Base-by-base conservation (phyloP, 1,140 invertebrate genomes). In the Micrasema minimum region DNA sequence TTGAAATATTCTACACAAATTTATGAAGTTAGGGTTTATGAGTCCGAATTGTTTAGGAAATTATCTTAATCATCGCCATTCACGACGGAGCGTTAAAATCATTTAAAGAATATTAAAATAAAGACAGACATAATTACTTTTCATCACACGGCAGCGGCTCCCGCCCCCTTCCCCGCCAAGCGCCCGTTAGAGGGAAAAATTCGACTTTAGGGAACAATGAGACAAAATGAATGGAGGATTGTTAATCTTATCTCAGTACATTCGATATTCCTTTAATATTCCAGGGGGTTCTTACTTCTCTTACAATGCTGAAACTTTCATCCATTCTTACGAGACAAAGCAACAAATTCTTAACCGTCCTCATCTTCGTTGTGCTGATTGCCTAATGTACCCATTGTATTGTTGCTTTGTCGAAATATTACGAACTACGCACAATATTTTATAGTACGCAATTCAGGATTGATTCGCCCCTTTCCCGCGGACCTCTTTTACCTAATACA, bases 181-280 rank as follows among this genome's bases (percentile, higher is more conserved):
- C 23, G 23, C 16, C 10, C 23, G n/a, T 23, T 22, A 53, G 7
- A 20, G 50, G 50, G 23, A 53, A 53, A 53, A 35, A 53, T 26
- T 26, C 50, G 22, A 22, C 50, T 45, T 45, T 7, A 10, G 23
- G 50, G 50, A 22, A 53, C 50, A 35, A 53, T 53, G 23, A 53
- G 20, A 22, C 50, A 31, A 35, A 53, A 35, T n/a, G 50, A 53
- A 26, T 22, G 23, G 50, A 26, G 50, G 23, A 53, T 53, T 53
- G 50, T 53, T 26, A 53, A 53, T 53, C 26, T 26, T 35, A 53
- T 35, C 23, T 35, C 12, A 10, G 20, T 53, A 53, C 50, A 45
- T 45, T 45, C 41, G 14, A 45, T 45, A 45, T 11, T 45, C 41
- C 41, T 31, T 31, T 45, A 45, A 45, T 45, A 45, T 45, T 45